Conservation (phyloP, 2,797 vertebrate genomes). For the Ctenopoma multispine region DNA sequence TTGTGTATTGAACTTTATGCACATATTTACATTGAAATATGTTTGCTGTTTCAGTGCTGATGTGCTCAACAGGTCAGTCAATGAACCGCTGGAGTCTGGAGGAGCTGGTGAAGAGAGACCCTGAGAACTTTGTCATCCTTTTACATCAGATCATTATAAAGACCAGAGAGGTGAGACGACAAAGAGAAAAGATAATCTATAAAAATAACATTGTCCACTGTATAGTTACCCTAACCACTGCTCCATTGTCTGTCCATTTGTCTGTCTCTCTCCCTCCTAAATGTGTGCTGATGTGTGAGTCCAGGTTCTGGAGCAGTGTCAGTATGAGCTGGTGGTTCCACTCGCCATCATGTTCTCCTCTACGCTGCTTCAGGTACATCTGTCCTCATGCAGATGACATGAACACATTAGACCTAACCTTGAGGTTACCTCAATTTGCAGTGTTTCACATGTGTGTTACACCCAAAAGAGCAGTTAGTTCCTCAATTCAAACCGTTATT, state of each 20-base stretch:
- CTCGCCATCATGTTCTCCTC: slow-evolving; percentile 94
- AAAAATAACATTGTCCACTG: background rate
- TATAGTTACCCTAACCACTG: background rate
- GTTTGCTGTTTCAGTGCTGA: slow-evolving; percentile 68
- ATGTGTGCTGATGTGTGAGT: slow-evolving; percentile 28
- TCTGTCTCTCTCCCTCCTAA: background rate
- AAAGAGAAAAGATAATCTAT: background rate
- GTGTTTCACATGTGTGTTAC: slow-evolving; percentile 2
- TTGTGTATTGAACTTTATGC: slow-evolving; percentile 2
- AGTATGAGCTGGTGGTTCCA: slow-evolving; percentile 92
- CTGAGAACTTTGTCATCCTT: slow-evolving; percentile 93
- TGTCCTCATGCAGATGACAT: background rate
- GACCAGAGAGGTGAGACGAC: slow-evolving; percentile 88
- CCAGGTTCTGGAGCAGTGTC: slow-evolving; percentile 92
- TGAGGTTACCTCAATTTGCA: background rate
- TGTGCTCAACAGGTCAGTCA: slow-evolving; percentile 88
- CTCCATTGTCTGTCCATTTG: background rate
- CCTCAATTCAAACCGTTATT: slow-evolving; percentile 18
- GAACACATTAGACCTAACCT: background rate
- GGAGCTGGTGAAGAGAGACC: slow-evolving; percentile 94
- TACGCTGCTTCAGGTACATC: slow-evolving; percentile 90
- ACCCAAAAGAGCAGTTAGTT: slow-evolving; percentile 22
- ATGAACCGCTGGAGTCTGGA: slow-evolving; percentile 98
- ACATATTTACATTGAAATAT: slow-evolving; percentile 8
- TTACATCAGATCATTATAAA: slow-evolving; percentile 93